Percentiles rank a stretch among this genome's conserved stretches.
Conservation (phyloP, 2,113 vertebrate genomes). For the Thermophis baileyi region DNA sequence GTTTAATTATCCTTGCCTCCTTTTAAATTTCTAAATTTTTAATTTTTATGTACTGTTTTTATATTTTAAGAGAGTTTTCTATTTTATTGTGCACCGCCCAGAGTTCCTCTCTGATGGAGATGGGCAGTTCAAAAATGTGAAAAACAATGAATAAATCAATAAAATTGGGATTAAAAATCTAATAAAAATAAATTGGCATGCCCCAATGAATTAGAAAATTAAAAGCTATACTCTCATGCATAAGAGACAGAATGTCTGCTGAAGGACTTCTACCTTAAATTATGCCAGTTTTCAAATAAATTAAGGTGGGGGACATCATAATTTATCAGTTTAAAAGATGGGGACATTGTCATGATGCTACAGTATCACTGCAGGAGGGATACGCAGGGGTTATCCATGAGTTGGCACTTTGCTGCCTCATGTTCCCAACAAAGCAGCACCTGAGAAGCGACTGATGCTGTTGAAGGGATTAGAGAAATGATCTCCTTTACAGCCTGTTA, state of each 20-base stretch:
- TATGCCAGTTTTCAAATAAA: background rate
- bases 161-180: background rate
- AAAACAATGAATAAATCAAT: background rate
- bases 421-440: background rate
- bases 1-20: background rate
- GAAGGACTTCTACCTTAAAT: background rate
- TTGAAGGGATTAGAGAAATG: conserved; percentile 36
- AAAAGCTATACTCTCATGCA: background rate
- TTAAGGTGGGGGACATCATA: background rate
- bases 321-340: background rate
- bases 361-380: background rate
- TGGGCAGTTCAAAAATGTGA: background rate
- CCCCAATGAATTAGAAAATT: background rate
- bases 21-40: background rate
- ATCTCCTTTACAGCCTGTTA: conserved; percentile 45
- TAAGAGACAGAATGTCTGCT: background rate
- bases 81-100: background rate
- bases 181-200: background rate
- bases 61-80: background rate
- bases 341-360: background rate
- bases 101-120: background rate
- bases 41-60: background rate
- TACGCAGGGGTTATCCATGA: background rate
- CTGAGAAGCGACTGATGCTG: background rate
- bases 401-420: background rate